Evolutionary conservation across 2,888 invertebrate genomes (phyloP).

Genomic region (Octonoba sinensis): DNA sequence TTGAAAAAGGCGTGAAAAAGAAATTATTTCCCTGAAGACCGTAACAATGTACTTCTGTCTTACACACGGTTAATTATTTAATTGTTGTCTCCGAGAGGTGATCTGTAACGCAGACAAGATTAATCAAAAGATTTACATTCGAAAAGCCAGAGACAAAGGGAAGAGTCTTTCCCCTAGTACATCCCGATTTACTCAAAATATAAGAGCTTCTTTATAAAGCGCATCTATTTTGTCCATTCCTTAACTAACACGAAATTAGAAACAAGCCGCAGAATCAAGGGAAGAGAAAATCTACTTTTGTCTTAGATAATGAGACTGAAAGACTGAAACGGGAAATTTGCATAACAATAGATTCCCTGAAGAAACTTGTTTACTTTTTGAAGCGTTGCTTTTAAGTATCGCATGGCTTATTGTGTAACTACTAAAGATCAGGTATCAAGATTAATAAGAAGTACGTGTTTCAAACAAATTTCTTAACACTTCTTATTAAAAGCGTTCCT

Average conservation of each 20-base stretch:
- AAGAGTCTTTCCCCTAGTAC: constrained; percentile 41
- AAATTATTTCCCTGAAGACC: constrained; percentile 41
- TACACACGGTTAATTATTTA: constrained; percentile 63
- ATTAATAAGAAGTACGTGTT: constrained; percentile 11
- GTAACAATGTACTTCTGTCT: constrained; percentile 60
- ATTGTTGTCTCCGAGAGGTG: constrained; percentile 62
- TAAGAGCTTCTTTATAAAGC: constrained; percentile 44
- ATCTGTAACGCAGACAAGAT: constrained; percentile 62
- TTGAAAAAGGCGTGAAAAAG: constrained; percentile 49
- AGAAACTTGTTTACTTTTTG: constrained; percentile 64
- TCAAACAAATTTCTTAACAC: background rate
- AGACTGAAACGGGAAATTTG: constrained; percentile 59
- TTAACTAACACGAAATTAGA: constrained; percentile 62
- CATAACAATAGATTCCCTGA: constrained; percentile 59
- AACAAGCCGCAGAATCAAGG: constrained; percentile 61
- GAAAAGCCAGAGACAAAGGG: constrained; percentile 56
- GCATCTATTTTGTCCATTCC: constrained; percentile 48
- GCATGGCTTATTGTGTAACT: constrained; percentile 36
- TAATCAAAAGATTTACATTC: constrained; percentile 65
- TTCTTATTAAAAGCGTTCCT: no score
- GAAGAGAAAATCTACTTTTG: constrained; percentile 63
- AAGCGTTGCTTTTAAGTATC: constrained; percentile 45
- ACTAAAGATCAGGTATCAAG: constrained; percentile 45
- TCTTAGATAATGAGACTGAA: constrained; percentile 63
- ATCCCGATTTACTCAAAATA: constrained; percentile 59